phyloP scores from a whole-genome alignment of 2,797 vertebrate species.

The Odontamblyopus rebecca region DNA sequence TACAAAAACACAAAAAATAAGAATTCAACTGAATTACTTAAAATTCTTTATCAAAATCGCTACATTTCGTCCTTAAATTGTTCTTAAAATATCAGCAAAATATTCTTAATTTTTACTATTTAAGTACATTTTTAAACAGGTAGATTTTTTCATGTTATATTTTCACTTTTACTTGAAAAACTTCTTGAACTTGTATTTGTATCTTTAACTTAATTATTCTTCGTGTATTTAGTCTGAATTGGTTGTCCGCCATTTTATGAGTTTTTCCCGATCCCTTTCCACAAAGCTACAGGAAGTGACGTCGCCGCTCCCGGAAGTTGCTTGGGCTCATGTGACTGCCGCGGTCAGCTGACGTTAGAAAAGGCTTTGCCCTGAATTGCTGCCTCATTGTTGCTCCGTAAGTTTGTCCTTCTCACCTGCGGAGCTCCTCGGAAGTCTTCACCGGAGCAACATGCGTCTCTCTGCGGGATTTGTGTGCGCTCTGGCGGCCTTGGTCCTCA shows the following conservation, averaged over 20 bases:
- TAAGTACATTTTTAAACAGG: too few relatives aligned
- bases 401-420: neutral
- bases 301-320: neutral
- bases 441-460: slow-evolving; percentile 35
- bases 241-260: slow-evolving; percentile 5
- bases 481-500: slow-evolving; percentile 53
- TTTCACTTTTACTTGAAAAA: too few relatives aligned
- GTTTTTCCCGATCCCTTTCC: neutral
- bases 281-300: neutral
- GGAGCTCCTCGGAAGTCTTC: neutral
- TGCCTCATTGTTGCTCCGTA: neutral
- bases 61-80: too few relatives aligned
- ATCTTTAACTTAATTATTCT: too few relatives aligned
- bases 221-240: too few relatives aligned
- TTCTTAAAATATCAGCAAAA: too few relatives aligned
- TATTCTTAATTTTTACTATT: too few relatives aligned
- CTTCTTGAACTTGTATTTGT: too few relatives aligned
- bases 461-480: slow-evolving; percentile 39
- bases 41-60: too few relatives aligned
- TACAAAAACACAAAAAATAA: too few relatives aligned
- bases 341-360: slow-evolving; percentile 6
- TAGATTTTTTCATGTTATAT: too few relatives aligned
- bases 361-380: slow-evolving; percentile 1
- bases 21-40: too few relatives aligned
- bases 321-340: neutral